Conservation (phyloP, 2,888 invertebrate species). For the Dynastes tityus region DNA sequence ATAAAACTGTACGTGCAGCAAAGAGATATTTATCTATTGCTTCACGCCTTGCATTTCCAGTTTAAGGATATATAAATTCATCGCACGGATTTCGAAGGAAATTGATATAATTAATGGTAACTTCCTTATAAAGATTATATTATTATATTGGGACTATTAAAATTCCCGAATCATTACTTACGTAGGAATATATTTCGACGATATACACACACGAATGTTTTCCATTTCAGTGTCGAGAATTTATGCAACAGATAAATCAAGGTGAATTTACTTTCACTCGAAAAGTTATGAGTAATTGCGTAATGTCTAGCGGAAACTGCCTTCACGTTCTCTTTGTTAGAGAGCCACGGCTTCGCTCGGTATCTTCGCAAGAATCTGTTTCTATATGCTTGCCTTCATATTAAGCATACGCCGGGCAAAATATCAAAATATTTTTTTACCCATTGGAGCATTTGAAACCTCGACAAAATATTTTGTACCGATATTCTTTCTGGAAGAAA, state of each 20-base stretch:
- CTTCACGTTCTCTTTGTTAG: slow-evolving; percentile 42
- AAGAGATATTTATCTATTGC: not conserved
- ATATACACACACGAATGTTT: slow-evolving; percentile 18
- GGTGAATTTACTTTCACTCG: slow-evolving; percentile 65
- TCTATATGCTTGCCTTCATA: not conserved
- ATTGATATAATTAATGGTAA: slow-evolving; percentile 12
- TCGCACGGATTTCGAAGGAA: slow-evolving; percentile 8
- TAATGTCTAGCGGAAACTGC: slow-evolving; percentile 55
- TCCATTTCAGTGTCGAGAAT: slow-evolving; percentile 45
- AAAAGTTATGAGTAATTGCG: slow-evolving; percentile 62
- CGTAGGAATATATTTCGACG: not conserved
- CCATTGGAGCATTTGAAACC: no score
- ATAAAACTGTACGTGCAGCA: not conserved
- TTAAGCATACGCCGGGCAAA: not conserved
- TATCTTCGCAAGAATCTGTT: slow-evolving; percentile 17
- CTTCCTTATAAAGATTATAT: slow-evolving; percentile 21
- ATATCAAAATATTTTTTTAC: not conserved
- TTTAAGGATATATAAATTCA: slow-evolving; percentile 4
- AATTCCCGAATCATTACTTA: slow-evolving; percentile 26
- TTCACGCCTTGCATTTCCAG: no score
- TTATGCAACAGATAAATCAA: slow-evolving; percentile 64
- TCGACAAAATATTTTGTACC: no score
- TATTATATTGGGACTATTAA: not conserved
- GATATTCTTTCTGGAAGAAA: no score
- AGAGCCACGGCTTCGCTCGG: slow-evolving; percentile 11